Base-by-base conservation (phyloP, 2,113 vertebrate species). In the Microcebus jonahi region DNA sequence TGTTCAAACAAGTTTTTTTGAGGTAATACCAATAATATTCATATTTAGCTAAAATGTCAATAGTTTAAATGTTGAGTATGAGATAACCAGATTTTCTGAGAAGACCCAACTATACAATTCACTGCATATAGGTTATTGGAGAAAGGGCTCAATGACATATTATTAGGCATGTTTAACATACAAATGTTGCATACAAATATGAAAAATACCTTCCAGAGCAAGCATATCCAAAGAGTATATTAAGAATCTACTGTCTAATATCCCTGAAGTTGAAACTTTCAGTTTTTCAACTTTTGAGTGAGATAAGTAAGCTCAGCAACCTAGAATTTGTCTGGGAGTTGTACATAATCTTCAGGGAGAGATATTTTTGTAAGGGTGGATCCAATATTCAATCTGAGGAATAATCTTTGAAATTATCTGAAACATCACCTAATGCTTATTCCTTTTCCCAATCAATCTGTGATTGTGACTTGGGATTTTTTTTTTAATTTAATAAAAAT, bases 401-500 rank as follows among this genome's bases (percentile, higher is more conserved):
- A 50, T 12, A 11, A 8, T 63, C 6, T 27, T 36, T 10, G 13
- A 10, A 50, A 23, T 83, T 75, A 25, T 23, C 53, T 70, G 21
- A 53, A 45, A 23, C n/a, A 57, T 86, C 14, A 31, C 10, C 63
- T 57, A 23, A 21, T 63, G 14, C 17, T 59, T 34, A 3, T 61
- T 87, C 17, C 42, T 75, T 94, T 70, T 27, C 27, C 39, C 45
- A 21, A 0, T 94, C 36, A 27, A 14, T 70, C 36, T 61, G 0
- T 67, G 83, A 63, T 57, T 71, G 17, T 87, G 81, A 83, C 31
- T 65, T 65, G 21, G 31, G 59, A 55, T 55, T 93, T 93, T 93
- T 34, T 96, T 90, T 48, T 42, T 48, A 77, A 53, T n/a, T 83
- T 76, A 59, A 27, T 91, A 95, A 76, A 82, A 90, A 82, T 53